Percentiles rank a stretch among this genome's conserved stretches.
phyloP scores from a whole-genome alignment of 2,113 vertebrate species.

The Coptodon rendalli region DNA sequence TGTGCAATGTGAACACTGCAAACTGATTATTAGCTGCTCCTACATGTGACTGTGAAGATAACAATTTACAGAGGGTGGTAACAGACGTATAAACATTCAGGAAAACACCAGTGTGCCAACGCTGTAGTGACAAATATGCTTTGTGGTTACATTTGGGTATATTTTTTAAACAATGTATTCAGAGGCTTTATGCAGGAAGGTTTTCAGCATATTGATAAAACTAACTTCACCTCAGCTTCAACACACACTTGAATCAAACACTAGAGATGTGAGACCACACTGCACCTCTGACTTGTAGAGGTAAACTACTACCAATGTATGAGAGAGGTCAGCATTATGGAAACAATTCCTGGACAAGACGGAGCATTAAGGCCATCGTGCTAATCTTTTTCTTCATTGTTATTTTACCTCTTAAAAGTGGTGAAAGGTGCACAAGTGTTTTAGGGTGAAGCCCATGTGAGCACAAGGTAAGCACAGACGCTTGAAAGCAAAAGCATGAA shows the following conservation, averaged over 20 bases:
- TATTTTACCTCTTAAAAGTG: not conserved
- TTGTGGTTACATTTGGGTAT: not conserved
- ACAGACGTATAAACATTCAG: not conserved
- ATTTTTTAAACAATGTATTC: not conserved
- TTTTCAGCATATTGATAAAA: not conserved
- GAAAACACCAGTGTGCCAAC: not conserved
- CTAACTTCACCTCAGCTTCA: not conserved
- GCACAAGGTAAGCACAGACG: not conserved
- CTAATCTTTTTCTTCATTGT: not conserved
- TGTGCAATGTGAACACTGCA: not conserved
- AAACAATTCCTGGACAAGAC: not conserved
- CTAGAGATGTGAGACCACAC: not conserved
- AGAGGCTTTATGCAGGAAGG: not conserved
- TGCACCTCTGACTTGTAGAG: not conserved
- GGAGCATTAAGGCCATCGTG: not conserved
- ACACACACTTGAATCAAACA: not conserved
- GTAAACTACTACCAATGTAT: not conserved
- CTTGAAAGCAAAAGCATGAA: conserved; percentile 18
- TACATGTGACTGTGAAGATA: not conserved
- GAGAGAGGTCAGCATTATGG: not conserved
- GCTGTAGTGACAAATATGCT: not conserved
- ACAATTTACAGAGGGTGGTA: conserved; percentile 16
- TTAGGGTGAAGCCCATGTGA: not conserved
- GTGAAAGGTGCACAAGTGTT: conserved; percentile 1
- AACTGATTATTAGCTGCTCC: not conserved